Evolutionary conservation across 2,113 vertebrate species (phyloP).

Genomic region (Trinectes maculatus): DNA sequence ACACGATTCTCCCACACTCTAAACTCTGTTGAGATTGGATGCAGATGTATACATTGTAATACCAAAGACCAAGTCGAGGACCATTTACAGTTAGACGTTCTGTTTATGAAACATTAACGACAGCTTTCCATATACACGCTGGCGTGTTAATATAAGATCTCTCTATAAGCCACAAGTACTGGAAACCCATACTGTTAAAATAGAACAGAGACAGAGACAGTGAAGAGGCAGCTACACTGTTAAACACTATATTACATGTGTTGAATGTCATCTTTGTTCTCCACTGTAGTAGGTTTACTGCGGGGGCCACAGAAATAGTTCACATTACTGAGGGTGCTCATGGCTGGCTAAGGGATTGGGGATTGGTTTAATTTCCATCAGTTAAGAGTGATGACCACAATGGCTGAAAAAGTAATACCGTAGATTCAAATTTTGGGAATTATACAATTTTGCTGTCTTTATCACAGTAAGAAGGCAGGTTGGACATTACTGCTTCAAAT

Average conservation of each 20-base stretch:
- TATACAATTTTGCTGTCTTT: background rate
- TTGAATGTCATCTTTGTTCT: constrained; percentile 76
- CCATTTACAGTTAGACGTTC: background rate
- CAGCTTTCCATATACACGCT: background rate
- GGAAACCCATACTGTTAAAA: constrained; percentile 5
- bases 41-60: background rate
- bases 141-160: no score
- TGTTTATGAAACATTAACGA: background rate
- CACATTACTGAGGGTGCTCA: constrained; percentile 38
- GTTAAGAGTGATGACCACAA: background rate
- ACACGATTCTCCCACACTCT: constrained; percentile 12
- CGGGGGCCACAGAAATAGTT: constrained; percentile 50
- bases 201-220: background rate
- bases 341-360: constrained; percentile 7
- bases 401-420: background rate
- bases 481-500: background rate
- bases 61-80: background rate
- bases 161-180: constrained; percentile 18
- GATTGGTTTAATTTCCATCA: constrained; percentile 27
- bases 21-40: background rate
- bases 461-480: no score
- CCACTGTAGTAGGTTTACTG: constrained; percentile 15
- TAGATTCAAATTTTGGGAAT: background rate
- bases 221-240: constrained; percentile 33
- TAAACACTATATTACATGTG: constrained; percentile 23